These are phyloP conservation scores for Lagria hirta DNA, from an alignment of 2,888 invertebrate genomes.

Conservation along the genomic window DNA sequence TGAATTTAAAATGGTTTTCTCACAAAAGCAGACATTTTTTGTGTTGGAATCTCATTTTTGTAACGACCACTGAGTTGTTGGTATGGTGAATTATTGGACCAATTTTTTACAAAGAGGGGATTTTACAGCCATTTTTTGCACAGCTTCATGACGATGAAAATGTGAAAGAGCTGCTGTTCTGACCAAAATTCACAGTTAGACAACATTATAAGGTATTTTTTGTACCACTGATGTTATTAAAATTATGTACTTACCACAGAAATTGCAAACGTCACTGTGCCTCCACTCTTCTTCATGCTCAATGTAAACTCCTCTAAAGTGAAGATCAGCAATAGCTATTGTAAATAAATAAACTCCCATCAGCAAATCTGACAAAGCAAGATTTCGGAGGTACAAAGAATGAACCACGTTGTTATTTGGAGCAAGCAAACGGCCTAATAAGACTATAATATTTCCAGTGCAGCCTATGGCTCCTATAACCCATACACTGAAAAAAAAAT, in stretches of 20 bases:
- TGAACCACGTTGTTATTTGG: slow-evolving; percentile 61
- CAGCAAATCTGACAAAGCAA: slow-evolving; percentile 63
- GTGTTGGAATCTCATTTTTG: no score
- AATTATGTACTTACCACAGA: slow-evolving; percentile 59
- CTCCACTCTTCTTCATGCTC: slow-evolving; percentile 61
- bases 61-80: no score
- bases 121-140: no score
- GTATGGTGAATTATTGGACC: no score
- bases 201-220: no score
- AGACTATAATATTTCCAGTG: slow-evolving; percentile 60
- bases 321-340: slow-evolving; percentile 60
- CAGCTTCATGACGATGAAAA: no score
- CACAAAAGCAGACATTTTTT: no score
- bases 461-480: slow-evolving; percentile 62
- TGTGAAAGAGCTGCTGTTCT: no score
- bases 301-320: slow-evolving; percentile 60
- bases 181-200: no score
- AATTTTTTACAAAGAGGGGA: no score
- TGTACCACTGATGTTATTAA: no score
- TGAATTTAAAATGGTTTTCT: no score
- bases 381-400: slow-evolving; percentile 63
- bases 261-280: slow-evolving; percentile 58
- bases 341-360: slow-evolving; percentile 65
- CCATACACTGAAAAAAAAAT: slow-evolving; percentile 58
- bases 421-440: slow-evolving; percentile 58